Base-by-base conservation (phyloP, 2,888 invertebrate genomes). In the Oscheius myriophilus region DNA sequence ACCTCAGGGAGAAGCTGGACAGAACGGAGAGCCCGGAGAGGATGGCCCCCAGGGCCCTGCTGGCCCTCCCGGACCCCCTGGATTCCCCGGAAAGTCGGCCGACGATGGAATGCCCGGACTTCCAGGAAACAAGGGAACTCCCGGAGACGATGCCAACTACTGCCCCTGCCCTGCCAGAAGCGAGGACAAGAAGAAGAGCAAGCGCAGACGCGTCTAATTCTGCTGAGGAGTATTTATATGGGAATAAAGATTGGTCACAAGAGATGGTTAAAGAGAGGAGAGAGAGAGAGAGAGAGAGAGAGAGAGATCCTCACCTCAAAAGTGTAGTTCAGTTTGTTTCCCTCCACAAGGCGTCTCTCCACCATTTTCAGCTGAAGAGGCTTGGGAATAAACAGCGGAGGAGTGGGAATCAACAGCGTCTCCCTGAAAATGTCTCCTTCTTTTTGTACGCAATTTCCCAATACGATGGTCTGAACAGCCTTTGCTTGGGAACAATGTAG, bases 81-180 rank as follows among this genome's bases (percentile, higher is more conserved):
- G 78, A 69, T 69, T 70, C 59, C 74, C 74, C 43, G 78, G 78
- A 61, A 63, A 75, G 39, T 66, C 68, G 55, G 78, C 71, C 18
- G 73, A 78, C 43, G 70, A 75, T 55, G 78, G 78, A 64, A 66
- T 61, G 49, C 71, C 71, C 26, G 78, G 78, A 57, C 42, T 69
- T 9, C 72, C 73, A 43, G 78, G 78, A 74, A 71, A 72, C 59
- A 67, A 72, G 52, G 78, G 78, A 61, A 58, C 62, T 25, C 59
- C 69, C n/a, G 78, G 78, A 67, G 72, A 71, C 57, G 78, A 78
- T 58, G 76, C 78, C 68, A 76, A 78, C 69, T 78, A 78, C 67
- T 78, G 78, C 51, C 78, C 78, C 64, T 78, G 78, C 63, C 78
- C 78, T 49, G 67, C 72, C 49, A 42, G 26, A n/a, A 21, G 55